A percentile compares a stretch with the other conserved stretches of the same genome.
Evolutionary conservation across 2,113 vertebrate species (phyloP).

Genomic region (Cyrtonyx montezumae): DNA sequence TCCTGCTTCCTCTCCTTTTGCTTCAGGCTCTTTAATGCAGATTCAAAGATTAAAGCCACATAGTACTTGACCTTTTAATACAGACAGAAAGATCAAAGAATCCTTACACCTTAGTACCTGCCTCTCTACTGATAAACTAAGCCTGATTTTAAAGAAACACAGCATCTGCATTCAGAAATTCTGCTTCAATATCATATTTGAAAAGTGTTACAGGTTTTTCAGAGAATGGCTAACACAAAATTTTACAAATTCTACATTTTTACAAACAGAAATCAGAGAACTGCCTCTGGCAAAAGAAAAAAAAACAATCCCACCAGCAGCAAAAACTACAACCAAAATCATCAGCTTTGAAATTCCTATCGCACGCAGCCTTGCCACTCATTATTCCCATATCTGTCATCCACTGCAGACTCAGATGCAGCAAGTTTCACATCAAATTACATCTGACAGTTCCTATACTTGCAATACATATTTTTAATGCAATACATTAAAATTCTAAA

Average conservation of each 20-base stretch:
- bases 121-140: not conserved
- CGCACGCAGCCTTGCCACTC: not conserved
- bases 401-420: not conserved
- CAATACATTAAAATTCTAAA: not conserved
- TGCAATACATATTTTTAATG: not conserved
- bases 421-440: not conserved
- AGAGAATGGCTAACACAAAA: not conserved
- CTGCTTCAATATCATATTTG: not conserved
- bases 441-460: not conserved
- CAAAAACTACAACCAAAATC: not conserved
- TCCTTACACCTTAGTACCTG: not conserved
- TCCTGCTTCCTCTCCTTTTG: not conserved
- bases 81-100: not conserved
- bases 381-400: not conserved
- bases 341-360: not conserved
- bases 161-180: not conserved
- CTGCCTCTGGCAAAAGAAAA: not conserved
- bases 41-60: not conserved
- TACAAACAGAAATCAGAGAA: not conserved
- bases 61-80: not conserved
- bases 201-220: not conserved
- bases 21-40: not conserved
- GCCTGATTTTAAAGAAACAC: not conserved
- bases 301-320: accelerated
- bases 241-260: not conserved